Conservation (phyloP, 2,113 vertebrate species). For the Tichodroma muraria region DNA sequence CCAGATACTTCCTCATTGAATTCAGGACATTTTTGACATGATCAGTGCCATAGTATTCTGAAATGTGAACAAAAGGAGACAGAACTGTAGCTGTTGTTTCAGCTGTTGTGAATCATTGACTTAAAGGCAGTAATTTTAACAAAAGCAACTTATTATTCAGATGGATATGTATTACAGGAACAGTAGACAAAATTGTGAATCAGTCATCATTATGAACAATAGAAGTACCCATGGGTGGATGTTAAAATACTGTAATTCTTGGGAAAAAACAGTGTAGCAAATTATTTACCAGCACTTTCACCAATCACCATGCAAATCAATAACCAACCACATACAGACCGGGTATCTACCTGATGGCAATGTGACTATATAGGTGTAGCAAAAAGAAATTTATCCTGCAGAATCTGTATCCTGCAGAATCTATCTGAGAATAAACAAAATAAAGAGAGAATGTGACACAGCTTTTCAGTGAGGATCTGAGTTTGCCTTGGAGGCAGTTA, state of each 20-base stretch:
- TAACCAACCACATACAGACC: background rate
- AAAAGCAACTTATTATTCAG: background rate
- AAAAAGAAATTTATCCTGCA: background rate
- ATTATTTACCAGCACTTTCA: background rate
- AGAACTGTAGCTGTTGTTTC: background rate
- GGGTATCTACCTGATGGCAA: background rate
- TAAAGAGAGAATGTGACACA: background rate
- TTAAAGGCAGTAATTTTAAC: background rate
- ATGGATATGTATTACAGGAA: background rate
- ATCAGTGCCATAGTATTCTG: background rate
- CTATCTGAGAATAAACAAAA: background rate
- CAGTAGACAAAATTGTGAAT: background rate
- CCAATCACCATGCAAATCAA: background rate
- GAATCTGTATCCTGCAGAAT: background rate
- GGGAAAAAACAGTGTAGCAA: background rate
- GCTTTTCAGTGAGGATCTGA: background rate
- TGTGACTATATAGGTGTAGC: background rate
- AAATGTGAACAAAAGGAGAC: background rate
- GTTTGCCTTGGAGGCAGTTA: background rate
- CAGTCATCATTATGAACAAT: background rate
- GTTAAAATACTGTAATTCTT: background rate
- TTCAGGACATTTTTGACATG: background rate
- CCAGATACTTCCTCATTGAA: background rate
- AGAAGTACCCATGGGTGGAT: background rate
- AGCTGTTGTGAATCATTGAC: background rate